Percentiles rank a stretch among this genome's conserved stretches.
Evolutionary conservation across 2,113 vertebrate genomes (phyloP).

Genomic region (Fukomys damarensis): DNA sequence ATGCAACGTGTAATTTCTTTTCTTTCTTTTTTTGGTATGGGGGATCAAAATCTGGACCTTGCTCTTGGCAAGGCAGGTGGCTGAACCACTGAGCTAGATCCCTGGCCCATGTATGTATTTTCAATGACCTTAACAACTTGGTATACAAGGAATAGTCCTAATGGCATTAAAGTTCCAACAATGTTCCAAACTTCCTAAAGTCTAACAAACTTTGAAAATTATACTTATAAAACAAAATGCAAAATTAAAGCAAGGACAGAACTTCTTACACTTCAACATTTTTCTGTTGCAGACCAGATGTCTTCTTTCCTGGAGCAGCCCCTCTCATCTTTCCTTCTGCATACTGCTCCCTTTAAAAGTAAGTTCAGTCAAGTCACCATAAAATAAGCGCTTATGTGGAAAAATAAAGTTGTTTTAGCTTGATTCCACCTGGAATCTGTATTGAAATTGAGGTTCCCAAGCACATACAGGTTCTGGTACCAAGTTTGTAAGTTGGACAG

Average conservation of each 20-base stretch:
- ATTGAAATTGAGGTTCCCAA: background rate
- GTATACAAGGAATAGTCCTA: background rate
- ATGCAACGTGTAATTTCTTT: no score
- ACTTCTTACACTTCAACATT: slow-evolving; percentile 97
- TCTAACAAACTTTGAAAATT: background rate
- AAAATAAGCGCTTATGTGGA: accelerated
- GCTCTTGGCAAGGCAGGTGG: no score
- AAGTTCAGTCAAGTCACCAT: background rate
- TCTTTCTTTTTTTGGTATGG: no score
- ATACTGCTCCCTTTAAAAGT: slow-evolving; percentile 95
- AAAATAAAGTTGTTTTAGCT: background rate
- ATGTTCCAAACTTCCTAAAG: background rate
- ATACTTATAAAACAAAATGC: background rate
- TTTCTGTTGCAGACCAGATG: slow-evolving; percentile 97
- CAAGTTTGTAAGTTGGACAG: background rate
- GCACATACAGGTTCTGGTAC: background rate
- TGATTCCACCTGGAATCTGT: background rate
- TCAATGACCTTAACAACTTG: background rate
- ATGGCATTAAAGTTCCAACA: background rate
- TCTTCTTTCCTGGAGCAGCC: slow-evolving; percentile 98
- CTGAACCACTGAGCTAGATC: no score
- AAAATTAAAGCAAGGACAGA: slow-evolving; percentile 32
- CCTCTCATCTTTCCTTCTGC: slow-evolving; percentile 99
- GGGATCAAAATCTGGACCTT: no score
- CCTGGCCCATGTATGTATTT: background rate